Evolutionary conservation across 2,113 vertebrate genomes (phyloP).

Genomic region (Odobenus rosmarus): DNA sequence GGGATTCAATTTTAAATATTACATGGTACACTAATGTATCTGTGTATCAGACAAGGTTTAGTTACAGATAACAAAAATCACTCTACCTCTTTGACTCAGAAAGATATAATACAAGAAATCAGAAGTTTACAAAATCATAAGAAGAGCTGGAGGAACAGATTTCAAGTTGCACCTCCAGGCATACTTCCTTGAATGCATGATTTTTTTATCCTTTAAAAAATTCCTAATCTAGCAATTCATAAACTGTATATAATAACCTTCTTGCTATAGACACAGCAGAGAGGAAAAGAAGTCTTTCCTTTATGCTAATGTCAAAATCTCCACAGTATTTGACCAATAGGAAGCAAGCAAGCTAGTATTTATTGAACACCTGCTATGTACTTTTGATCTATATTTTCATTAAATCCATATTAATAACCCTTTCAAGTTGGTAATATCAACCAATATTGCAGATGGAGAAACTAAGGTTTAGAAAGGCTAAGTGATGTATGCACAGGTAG

Average conservation of each 20-base stretch:
- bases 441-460: not conserved
- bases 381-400: not conserved
- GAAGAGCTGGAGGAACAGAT: not conserved
- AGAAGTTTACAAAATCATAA: slow-evolving; percentile 1
- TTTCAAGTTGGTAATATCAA: not conserved
- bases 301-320: not conserved
- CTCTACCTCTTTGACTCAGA: not conserved
- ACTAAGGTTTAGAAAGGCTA: not conserved
- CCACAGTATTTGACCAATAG: not conserved
- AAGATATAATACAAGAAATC: not conserved
- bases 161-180: not conserved
- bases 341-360: slow-evolving; percentile 9
- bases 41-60: slow-evolving; percentile 10
- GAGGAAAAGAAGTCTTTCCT: slow-evolving; percentile 22
- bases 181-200: not conserved
- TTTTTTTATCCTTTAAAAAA: slow-evolving; percentile 41
- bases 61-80: not conserved
- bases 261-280: not conserved
- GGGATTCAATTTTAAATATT: not conserved
- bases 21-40: not conserved
- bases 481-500: not conserved
- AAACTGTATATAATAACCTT: not conserved
- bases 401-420: not conserved
- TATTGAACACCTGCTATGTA: slow-evolving; percentile 7
- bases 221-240: slow-evolving; percentile 28